These are phyloP conservation scores for Cerastoderma edule DNA, from an alignment of 2,888 invertebrate genomes.

Conservation along the genomic window DNA sequence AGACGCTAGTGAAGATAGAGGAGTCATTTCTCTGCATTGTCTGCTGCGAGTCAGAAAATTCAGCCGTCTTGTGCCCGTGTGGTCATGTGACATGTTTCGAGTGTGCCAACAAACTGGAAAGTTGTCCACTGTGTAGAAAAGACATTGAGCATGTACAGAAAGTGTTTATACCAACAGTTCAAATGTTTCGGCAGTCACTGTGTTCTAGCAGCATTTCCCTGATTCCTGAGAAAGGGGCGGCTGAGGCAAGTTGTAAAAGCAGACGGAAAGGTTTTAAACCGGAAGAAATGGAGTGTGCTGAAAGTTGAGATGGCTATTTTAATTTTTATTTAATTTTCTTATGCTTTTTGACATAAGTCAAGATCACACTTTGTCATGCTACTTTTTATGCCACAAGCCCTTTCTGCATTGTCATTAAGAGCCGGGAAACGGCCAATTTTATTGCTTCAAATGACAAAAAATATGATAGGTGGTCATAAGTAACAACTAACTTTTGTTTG, in stretches of 20 bases:
- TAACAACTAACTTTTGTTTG: no score
- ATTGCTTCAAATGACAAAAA: no score
- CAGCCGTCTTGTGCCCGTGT: conserved; percentile 94
- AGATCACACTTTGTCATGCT: background rate
- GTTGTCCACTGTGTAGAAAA: conserved; percentile 91
- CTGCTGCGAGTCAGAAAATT: conserved; percentile 93
- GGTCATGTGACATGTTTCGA: conserved; percentile 92
- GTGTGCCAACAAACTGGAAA: conserved; percentile 90
- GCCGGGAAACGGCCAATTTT: no score
- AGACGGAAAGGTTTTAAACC: conserved; percentile 11
- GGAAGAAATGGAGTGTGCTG: conserved; percentile 22
- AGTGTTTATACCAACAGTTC: conserved; percentile 85
- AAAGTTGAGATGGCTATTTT: conserved; percentile 9
- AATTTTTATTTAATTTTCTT: no score
- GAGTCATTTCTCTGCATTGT: conserved; percentile 89
- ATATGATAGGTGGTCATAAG: no score
- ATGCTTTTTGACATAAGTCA: background rate
- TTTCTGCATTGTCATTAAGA: no score
- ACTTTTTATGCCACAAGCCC: no score
- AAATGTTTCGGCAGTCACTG: conserved; percentile 23
- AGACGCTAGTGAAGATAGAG: conserved; percentile 67
- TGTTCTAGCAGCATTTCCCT: conserved; percentile 31
- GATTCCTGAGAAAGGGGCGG: conserved; percentile 18
- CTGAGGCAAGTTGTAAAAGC: conserved; percentile 2
- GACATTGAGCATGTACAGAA: conserved; percentile 89